Conservation (phyloP, 1,140 invertebrate genomes). For the Dendrolimus kikuchii region DNA sequence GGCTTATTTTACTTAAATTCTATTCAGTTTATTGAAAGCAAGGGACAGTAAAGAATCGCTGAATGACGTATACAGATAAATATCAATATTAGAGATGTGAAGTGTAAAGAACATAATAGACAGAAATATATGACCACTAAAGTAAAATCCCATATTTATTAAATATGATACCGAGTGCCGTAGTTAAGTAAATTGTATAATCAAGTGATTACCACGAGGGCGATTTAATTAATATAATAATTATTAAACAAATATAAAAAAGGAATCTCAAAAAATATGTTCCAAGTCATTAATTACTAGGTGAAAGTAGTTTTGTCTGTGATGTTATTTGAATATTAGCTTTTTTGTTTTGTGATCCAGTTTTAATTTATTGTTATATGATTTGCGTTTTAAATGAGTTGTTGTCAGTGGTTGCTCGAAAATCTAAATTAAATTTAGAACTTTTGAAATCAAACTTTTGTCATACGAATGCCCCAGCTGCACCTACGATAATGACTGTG, state of each 20-base stretch:
- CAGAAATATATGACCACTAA: too few relatives aligned
- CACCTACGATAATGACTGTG: too few relatives aligned
- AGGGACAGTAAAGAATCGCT: too few relatives aligned
- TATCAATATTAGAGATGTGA: too few relatives aligned
- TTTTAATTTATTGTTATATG: conserved; percentile 15
- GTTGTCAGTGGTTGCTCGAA: not conserved
- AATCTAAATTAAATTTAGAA: too few relatives aligned
- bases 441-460: too few relatives aligned
- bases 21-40: too few relatives aligned
- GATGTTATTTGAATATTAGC: conserved; percentile 50
- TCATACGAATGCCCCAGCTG: too few relatives aligned
- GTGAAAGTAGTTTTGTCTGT: conserved; percentile 57
- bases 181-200: conserved; percentile 45
- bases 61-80: too few relatives aligned
- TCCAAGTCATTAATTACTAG: conserved; percentile 44
- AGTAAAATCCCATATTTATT: too few relatives aligned
- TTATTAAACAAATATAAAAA: conserved; percentile 20
- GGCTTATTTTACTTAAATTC: too few relatives aligned
- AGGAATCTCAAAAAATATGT: conserved; percentile 42
- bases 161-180: conserved; percentile 45
- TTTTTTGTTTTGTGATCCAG: conserved; percentile 41
- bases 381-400: conserved; percentile 4
- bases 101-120: too few relatives aligned
- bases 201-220: conserved; percentile 30
- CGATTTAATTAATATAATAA: conserved; percentile 7